Evolutionary conservation across 2,888 invertebrate species (phyloP), one percentile per base, ranked within the genome.

Genomic region (Cosmopolites sordidus): DNA sequence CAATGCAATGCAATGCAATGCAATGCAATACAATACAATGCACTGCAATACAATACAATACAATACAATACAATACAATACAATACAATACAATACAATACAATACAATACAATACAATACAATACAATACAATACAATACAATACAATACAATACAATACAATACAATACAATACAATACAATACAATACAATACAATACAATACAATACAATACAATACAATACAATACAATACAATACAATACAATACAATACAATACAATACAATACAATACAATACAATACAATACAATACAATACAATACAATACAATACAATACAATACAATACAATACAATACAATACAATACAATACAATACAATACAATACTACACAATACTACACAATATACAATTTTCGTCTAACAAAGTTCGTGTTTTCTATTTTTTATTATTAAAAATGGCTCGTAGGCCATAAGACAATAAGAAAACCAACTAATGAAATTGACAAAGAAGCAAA

Each of bases 81-180:
- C 33, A 12, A 49, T 33, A 49, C 43, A 16, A 49, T 18, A 49
- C 49, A 16, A 49, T 33, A 49, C 49, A 16, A 49, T 33, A 49
- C 49, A 30, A 49, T 33, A 49, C 49, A 16, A 49, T 33, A 43
- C 49, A 4, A 49, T 33, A 43, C 49, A 30, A 49, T 33, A 43
- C 49, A 16, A 49, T 14, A 43, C 49, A 17, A 49, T 16, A 43
- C 49, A 18, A 49, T 43, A n/a, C n/a, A n/a, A n/a, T n/a, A n/a
- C 42, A 42, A 42, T 42, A 16, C 42, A 17, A 42, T 42, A 16
- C 42, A 17, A 42, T 42, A 16, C 27, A 17, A 42, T 42, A 16
- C 42, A 17, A 42, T 42, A 16, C 16, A 17, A 14, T 42, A 16
- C 42, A 17, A 42, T 42, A 42, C 16, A n/a, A 42, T 42, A 42